Conservation (phyloP, 2,888 invertebrate genomes). For the Hipparchia sbordonii region DNA sequence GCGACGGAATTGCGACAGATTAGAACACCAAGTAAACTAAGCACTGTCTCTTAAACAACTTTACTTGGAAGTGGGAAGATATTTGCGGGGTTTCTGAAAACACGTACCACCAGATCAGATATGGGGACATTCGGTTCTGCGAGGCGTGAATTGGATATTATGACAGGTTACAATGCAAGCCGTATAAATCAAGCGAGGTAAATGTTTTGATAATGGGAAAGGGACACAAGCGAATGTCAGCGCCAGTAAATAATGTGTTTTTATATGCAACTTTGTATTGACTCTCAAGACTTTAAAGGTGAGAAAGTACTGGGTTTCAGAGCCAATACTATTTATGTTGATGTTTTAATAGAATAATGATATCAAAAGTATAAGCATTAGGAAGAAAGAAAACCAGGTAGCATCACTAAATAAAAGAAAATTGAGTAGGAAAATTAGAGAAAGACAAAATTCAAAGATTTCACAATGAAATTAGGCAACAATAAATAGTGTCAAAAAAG, state of each 20-base stretch:
- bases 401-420: not conserved
- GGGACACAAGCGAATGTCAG: slow-evolving; percentile 16
- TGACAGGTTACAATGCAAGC: slow-evolving; percentile 25
- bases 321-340: not conserved
- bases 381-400: not conserved
- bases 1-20: not conserved
- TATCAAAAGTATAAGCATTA: not conserved
- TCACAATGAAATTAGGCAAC: too few species aligned
- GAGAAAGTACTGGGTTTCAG: not conserved
- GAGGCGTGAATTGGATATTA: slow-evolving; percentile 29
- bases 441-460: too few species aligned
- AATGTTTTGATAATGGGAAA: slow-evolving; percentile 21
- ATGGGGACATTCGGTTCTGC: slow-evolving; percentile 27
- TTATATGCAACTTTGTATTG: slow-evolving; percentile 9
- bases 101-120: slow-evolving; percentile 26
- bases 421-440: too few species aligned
- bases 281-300: not conserved
- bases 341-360: not conserved
- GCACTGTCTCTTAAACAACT: slow-evolving; percentile 7
- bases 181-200: slow-evolving; percentile 20
- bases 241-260: slow-evolving; percentile 15
- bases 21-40: not conserved
- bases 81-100: slow-evolving; percentile 29
- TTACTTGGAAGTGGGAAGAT: slow-evolving; percentile 28
- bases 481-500: too few species aligned